Evolutionary conservation across 2,113 vertebrate genomes (phyloP).

Genomic region (Formicarius rufipectus): DNA sequence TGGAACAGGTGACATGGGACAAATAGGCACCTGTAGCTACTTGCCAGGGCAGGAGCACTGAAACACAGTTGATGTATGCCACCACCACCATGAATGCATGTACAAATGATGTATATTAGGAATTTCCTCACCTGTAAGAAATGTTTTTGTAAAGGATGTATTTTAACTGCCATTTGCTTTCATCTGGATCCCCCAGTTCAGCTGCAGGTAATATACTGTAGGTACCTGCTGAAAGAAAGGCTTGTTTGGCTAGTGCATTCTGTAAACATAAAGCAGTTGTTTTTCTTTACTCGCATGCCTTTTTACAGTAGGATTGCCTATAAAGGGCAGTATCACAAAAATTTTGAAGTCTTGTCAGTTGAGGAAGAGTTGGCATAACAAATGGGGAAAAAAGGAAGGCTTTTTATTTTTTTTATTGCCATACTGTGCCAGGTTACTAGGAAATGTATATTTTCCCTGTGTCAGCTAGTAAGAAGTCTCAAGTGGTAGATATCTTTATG

Average conservation of each 20-base stretch:
- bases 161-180: not conserved
- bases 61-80: not conserved
- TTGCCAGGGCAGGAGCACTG: not conserved
- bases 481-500: not conserved
- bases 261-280: not conserved
- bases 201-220: not conserved
- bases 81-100: rapidly evolving
- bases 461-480: not conserved
- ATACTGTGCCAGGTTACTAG: not conserved
- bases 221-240: not conserved
- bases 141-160: not conserved
- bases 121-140: not conserved
- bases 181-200: not conserved
- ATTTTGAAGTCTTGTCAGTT: not conserved
- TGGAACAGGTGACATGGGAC: not conserved
- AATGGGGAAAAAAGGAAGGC: not conserved
- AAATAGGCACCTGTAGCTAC: not conserved
- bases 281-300: not conserved
- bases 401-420: not conserved
- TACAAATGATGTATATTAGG: not conserved
- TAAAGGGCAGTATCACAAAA: not conserved
- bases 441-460: not conserved
- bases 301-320: not conserved
- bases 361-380: not conserved
- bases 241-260: not conserved